These are phyloP conservation scores for Acridotheres tristis DNA, from an alignment of 2,797 vertebrate species.

Conservation along the genomic window DNA sequence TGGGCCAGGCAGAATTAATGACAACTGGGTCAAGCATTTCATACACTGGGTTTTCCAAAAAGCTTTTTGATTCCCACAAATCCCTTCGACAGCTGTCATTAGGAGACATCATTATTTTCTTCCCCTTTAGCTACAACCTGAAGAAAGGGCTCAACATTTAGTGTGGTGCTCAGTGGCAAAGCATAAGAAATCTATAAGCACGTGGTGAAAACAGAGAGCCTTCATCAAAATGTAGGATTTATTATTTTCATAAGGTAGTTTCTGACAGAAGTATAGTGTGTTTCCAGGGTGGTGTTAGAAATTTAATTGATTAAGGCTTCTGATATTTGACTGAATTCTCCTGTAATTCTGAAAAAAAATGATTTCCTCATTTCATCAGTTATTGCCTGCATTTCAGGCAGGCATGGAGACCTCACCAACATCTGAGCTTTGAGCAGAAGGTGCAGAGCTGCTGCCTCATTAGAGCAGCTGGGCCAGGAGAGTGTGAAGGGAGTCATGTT, in stretches of 20 bases:
- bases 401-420: neutral
- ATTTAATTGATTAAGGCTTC: conserved; percentile 28
- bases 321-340: conserved; percentile 25
- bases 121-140: neutral
- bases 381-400: neutral
- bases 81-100: neutral
- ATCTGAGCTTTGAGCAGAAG: neutral
- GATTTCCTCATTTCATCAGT: neutral
- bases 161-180: neutral
- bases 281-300: conserved; percentile 8
- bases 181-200: neutral
- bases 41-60: neutral
- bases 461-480: neutral
- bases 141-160: conserved; percentile 10
- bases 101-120: conserved; percentile 22
- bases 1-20: conserved; percentile 4
- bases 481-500: neutral
- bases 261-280: neutral
- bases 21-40: conserved; percentile 6
- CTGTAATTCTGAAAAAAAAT: neutral
- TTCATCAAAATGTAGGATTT: conserved; percentile 51
- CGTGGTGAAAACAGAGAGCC: neutral
- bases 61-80: neutral
- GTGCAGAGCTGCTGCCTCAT: neutral
- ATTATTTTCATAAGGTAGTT: conserved; percentile 64